phyloP scores from a whole-genome alignment of 2,797 vertebrate genomes.

The Lagocephalus sceleratus region DNA sequence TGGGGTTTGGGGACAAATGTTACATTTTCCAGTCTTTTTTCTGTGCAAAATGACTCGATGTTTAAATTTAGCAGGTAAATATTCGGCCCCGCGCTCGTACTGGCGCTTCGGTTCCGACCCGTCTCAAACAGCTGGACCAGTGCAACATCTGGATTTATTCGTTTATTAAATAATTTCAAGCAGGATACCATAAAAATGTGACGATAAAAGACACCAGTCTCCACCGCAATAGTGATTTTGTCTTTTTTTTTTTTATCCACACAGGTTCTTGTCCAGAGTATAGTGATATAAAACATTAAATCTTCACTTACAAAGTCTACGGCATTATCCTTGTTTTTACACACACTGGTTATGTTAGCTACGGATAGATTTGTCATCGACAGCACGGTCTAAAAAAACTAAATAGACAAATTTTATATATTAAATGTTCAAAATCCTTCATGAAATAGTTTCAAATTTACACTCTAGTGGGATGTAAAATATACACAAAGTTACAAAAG shows the following conservation, averaged over 20 bases:
- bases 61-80: too few relatives aligned
- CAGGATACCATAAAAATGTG: conserved; percentile 70
- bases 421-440: conserved; percentile 83
- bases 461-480: conserved; percentile 75
- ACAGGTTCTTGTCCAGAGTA: conserved; percentile 59
- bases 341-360: conserved; percentile 68
- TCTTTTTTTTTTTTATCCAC: conserved; percentile 43
- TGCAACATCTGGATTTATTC: conserved; percentile 34
- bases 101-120: too few relatives aligned
- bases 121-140: too few relatives aligned
- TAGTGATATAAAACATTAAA: conserved; percentile 71
- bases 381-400: conserved; percentile 73
- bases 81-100: too few relatives aligned
- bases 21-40: too few relatives aligned
- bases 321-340: conserved; percentile 39
- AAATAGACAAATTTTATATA: conserved; percentile 82
- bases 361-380: conserved; percentile 60
- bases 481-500: conserved; percentile 77
- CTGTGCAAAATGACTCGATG: too few relatives aligned
- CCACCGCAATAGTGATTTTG: conserved; percentile 53
- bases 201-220: conserved; percentile 60
- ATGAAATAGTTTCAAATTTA: conserved; percentile 77
- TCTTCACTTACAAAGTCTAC: conserved; percentile 70
- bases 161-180: conserved; percentile 74
- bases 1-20: too few relatives aligned